These are phyloP conservation scores for Antechinus stuartii DNA, from an alignment of 2,113 vertebrate genomes.

Conservation along the genomic window DNA sequence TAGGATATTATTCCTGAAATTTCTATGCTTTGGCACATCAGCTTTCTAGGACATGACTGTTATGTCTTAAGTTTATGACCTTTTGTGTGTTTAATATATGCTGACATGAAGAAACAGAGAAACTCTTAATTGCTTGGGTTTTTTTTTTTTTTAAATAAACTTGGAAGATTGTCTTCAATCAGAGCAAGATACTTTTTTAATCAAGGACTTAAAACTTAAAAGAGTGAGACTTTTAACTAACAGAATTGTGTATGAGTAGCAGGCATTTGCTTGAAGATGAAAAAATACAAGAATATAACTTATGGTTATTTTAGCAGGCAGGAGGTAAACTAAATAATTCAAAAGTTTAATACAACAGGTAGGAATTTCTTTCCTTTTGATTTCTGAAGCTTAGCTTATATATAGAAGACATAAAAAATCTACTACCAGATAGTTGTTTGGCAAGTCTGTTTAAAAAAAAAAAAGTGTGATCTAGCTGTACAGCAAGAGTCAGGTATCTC, in stretches of 20 bases:
- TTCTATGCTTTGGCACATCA: not conserved
- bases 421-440: constrained; percentile 45
- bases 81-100: constrained; percentile 36
- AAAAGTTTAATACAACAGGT: not conserved
- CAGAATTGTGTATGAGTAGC: constrained; percentile 12
- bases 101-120: constrained; percentile 41
- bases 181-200: constrained; percentile 24
- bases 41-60: not conserved
- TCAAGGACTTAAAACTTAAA: constrained; percentile 46
- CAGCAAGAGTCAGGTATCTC: not conserved
- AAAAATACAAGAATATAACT: constrained; percentile 38
- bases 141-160: constrained; percentile 5
- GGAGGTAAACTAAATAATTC: not conserved
- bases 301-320: constrained; percentile 34
- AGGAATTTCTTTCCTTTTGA: constrained; percentile 28
- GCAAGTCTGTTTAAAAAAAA: constrained; percentile 4
- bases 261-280: not conserved
- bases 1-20: not conserved
- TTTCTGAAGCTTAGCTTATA: constrained; percentile 30
- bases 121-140: constrained; percentile 12
- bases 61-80: not conserved
- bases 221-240: constrained; percentile 39
- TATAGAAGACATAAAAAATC: not conserved
- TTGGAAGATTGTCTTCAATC: constrained; percentile 5
- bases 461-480: constrained; percentile 11